phyloP scores from a whole-genome alignment of 2,888 invertebrate genomes.

The Drosophila limbata region DNA sequence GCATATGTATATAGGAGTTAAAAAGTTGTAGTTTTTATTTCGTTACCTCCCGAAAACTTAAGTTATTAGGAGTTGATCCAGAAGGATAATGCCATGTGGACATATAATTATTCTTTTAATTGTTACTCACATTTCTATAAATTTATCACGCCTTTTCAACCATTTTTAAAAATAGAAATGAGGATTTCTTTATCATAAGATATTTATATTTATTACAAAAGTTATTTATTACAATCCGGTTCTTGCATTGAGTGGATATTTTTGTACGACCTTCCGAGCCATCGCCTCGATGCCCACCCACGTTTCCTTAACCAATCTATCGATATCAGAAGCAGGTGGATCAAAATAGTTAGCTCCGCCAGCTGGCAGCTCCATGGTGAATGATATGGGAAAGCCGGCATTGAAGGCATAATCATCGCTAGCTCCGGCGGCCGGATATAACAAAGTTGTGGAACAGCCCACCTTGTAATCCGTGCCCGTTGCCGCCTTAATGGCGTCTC shows the following conservation, averaged over 20 bases:
- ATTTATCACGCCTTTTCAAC: not conserved
- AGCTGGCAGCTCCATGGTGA: conserved; percentile 88
- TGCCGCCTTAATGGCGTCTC: conserved; percentile 80
- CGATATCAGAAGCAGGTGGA: conserved; percentile 87
- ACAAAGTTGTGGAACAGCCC: conserved; percentile 77
- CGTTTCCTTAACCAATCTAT: conserved; percentile 87
- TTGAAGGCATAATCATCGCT: conserved; percentile 88
- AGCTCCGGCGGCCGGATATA: conserved; percentile 87
- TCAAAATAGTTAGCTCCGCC: conserved; percentile 86
- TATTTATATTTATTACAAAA: not conserved
- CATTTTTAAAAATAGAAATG: not conserved
- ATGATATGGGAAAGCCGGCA: conserved; percentile 66
- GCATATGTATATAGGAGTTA: too few relatives aligned
- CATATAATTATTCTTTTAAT: too few relatives aligned
- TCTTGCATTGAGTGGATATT: conserved; percentile 55
- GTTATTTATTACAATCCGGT: not conserved
- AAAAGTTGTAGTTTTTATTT: too few relatives aligned
- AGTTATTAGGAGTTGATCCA: too few relatives aligned
- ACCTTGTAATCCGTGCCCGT: conserved; percentile 81
- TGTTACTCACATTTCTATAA: not conserved
- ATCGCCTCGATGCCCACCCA: conserved; percentile 85
- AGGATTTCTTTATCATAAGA: not conserved
- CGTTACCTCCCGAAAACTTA: too few relatives aligned
- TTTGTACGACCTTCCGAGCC: conserved; percentile 66
- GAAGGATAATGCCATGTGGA: too few relatives aligned